Evolutionary conservation across 1,140 invertebrate species (phyloP).

Genomic region (Heliconius hewitsoni): DNA sequence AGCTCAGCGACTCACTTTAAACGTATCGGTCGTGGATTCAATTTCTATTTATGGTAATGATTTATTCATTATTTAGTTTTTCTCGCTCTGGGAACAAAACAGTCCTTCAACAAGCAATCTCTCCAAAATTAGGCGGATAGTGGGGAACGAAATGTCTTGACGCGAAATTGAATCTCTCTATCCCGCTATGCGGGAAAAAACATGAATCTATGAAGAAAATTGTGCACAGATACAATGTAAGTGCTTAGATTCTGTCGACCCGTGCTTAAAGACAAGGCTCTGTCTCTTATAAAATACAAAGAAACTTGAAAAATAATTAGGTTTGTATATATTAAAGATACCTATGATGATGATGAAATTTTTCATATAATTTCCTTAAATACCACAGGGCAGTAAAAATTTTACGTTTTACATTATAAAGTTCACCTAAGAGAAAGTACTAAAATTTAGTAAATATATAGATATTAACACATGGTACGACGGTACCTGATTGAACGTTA

Average conservation of each 20-base stretch:
- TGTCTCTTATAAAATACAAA: too few relatives aligned
- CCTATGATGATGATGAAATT: too few relatives aligned
- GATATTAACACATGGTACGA: constrained; percentile 22
- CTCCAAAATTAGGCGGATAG: neutral
- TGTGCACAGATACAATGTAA: neutral
- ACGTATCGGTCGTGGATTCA: neutral
- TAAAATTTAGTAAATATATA: neutral
- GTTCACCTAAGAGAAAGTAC: neutral
- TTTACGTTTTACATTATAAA: too few relatives aligned
- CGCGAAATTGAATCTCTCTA: neutral
- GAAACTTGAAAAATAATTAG: too few relatives aligned
- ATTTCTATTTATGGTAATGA: neutral
- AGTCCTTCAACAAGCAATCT: neutral
- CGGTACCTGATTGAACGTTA: constrained; percentile 31
- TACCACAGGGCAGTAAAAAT: too few relatives aligned
- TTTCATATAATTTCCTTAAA: too few relatives aligned
- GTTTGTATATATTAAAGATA: too few relatives aligned
- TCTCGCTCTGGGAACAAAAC: neutral
- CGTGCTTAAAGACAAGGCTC: too few relatives aligned
- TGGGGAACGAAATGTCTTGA: neutral
- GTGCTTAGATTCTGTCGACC: too few relatives aligned
- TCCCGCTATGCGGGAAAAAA: neutral
- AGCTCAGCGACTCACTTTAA: neutral
- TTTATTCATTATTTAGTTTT: neutral
- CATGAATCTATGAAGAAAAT: neutral